Evolutionary conservation across 1,140 invertebrate genomes (phyloP), one percentile per base, ranked within the genome.

Genomic region (Elysia chlorotica): DNA sequence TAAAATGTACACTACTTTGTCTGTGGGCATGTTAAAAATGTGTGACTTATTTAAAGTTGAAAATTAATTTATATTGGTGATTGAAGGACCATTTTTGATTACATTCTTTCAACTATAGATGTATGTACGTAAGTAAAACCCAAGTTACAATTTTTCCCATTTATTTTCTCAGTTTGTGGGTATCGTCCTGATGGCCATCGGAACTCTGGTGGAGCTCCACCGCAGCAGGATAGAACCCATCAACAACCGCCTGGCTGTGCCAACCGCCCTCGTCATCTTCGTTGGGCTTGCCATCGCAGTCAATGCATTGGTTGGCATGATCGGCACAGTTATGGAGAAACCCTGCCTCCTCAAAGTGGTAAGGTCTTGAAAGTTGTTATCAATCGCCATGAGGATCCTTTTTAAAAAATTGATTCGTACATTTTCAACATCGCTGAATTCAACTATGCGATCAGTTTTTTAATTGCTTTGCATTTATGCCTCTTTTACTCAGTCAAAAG

Each of bases 321-420:
- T 79, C 36, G 81, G 81, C 5, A 79, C 76, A 0, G 62, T 83
- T 35, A 73, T 71, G 35, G 81, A 83, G 65, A 79, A 81, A 41
- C 73, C 74, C 25, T 63, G 67, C 31, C 74, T 83, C 10, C 76
- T 83, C n/a, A 83, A 80, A 79, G 61, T 78, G 74, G 81, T 83
- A 48, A n/a, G n/a, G n/a, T n/a, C n/a, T n/a, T n/a, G n/a, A n/a
- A n/a, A n/a, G n/a, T n/a, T n/a, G n/a, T n/a, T n/a, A n/a, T n/a
- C n/a, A n/a, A n/a, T n/a, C n/a, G n/a, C n/a, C n/a, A n/a, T n/a
- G n/a, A n/a, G n/a, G n/a, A n/a, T n/a, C n/a, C n/a, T n/a, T n/a
- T n/a, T n/a, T n/a, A n/a, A n/a, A n/a, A n/a, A n/a, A n/a, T n/a
- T n/a, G n/a, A n/a, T n/a, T n/a, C n/a, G n/a, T n/a, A n/a, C n/a